phyloP scores from a whole-genome alignment of 2,888 invertebrate genomes.

The Acleris laterana region DNA sequence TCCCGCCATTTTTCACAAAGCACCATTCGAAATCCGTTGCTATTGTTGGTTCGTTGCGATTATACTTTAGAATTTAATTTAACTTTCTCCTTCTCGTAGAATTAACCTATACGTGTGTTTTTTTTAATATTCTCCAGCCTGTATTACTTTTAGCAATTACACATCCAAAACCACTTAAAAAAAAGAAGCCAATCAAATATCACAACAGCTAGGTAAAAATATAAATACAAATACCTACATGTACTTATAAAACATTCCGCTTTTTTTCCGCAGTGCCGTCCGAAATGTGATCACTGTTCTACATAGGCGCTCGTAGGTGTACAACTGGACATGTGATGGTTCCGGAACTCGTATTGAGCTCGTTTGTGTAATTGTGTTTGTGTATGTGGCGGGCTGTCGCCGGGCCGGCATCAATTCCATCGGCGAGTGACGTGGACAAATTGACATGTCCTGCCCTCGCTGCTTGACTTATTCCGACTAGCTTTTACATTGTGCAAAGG shows the following conservation, averaged over 20 bases:
- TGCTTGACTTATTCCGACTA: slow-evolving; percentile 39
- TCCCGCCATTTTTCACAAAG: slow-evolving; percentile 14
- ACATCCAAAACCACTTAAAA: too few species aligned
- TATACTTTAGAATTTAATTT: slow-evolving; percentile 9
- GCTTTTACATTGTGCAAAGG: slow-evolving; percentile 30
- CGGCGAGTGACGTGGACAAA: slow-evolving; percentile 57
- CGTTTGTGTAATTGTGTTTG: slow-evolving; percentile 54
- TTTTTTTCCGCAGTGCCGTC: slow-evolving; percentile 8
- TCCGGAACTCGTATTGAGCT: slow-evolving; percentile 42
- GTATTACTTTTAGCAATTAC: too few species aligned
- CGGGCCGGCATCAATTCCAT: slow-evolving; percentile 47
- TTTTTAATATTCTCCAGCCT: too few species aligned
- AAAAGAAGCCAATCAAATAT: too few species aligned
- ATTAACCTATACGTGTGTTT: too few species aligned
- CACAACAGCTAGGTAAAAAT: not conserved
- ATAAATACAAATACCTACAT: too few species aligned
- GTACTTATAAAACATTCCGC: slow-evolving; percentile 36
- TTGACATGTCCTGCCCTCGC: slow-evolving; percentile 60
- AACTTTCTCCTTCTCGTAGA: not conserved
- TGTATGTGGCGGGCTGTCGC: slow-evolving; percentile 45
- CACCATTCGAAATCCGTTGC: slow-evolving; percentile 11
- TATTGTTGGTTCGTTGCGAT: slow-evolving; percentile 12
- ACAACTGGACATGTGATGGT: slow-evolving; percentile 15
- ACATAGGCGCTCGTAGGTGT: slow-evolving; percentile 12
- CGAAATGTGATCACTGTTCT: too few species aligned